These are phyloP conservation scores for Hypotaenidia philippensis DNA, from an alignment of 2,797 vertebrate species.

Conservation along the genomic window DNA sequence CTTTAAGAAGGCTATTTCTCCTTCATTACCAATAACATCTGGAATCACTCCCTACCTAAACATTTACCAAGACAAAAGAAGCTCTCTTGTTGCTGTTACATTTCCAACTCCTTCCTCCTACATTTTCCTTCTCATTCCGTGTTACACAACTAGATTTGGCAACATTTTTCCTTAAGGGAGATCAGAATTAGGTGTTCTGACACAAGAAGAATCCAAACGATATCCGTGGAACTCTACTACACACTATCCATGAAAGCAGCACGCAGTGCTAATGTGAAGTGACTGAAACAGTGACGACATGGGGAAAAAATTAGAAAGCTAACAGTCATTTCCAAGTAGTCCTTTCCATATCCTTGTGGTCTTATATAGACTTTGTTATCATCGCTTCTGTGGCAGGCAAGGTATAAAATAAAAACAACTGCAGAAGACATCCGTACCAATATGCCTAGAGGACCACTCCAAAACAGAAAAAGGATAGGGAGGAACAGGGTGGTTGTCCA, in stretches of 20 bases:
- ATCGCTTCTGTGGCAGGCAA: not conserved
- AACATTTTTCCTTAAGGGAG: not conserved
- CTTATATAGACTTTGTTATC: not conserved
- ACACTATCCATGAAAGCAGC: not conserved
- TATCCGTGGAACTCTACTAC: not conserved
- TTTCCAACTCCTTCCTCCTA: slow-evolving; percentile 15
- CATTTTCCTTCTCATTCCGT: not conserved
- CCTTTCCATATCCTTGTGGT: not conserved
- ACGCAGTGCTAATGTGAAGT: not conserved
- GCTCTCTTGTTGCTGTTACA: not conserved
- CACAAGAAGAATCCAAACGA: not conserved
- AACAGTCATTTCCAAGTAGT: not conserved
- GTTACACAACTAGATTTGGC: not conserved
- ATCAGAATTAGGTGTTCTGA: not conserved
- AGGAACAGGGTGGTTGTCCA: not conserved
- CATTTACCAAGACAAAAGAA: not conserved
- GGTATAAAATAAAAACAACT: not conserved
- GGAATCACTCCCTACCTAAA: not conserved
- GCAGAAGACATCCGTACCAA: not conserved
- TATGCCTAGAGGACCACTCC: not conserved
- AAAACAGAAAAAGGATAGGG: not conserved
- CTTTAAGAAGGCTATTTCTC: not conserved
- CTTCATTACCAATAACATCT: not conserved
- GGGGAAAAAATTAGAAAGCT: not conserved
- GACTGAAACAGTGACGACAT: not conserved